Evolutionary conservation across 2,888 invertebrate species (phyloP).

Genomic region (Drosophila limbata): DNA sequence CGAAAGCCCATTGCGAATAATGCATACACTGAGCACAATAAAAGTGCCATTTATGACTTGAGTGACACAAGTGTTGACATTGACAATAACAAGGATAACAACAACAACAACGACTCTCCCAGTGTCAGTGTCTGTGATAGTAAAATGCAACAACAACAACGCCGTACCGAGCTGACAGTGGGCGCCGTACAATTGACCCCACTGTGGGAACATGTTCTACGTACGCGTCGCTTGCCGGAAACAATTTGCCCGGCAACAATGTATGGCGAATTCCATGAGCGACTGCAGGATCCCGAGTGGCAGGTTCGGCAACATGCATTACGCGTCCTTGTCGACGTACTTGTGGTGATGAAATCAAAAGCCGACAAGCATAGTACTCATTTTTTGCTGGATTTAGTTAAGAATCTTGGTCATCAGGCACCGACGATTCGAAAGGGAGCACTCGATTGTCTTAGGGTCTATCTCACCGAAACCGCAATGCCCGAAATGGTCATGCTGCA

Average conservation of each 20-base stretch:
- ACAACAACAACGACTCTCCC: slow-evolving; percentile 41
- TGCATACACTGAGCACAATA: slow-evolving; percentile 42
- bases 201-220: slow-evolving; percentile 92
- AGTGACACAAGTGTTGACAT: slow-evolving; percentile 39
- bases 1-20: slow-evolving; percentile 69
- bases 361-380: slow-evolving; percentile 87
- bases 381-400: slow-evolving; percentile 83
- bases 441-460: slow-evolving; percentile 90
- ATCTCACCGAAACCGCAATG: slow-evolving; percentile 89
- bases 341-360: slow-evolving; percentile 90
- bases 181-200: slow-evolving; percentile 88
- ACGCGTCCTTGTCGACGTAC: slow-evolving; percentile 91
- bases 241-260: slow-evolving; percentile 89
- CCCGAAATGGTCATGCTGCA: slow-evolving; percentile 89
- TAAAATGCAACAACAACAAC: slow-evolving; percentile 62
- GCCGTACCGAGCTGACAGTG: slow-evolving; percentile 51
- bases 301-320: slow-evolving; percentile 93
- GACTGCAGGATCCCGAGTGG: slow-evolving; percentile 92
- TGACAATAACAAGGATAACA: slow-evolving; percentile 53
- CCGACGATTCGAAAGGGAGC: slow-evolving; percentile 93
- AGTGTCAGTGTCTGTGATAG: slow-evolving; percentile 12
- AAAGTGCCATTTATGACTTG: slow-evolving; percentile 37
- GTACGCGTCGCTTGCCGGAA: slow-evolving; percentile 90
- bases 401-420: slow-evolving; percentile 92
- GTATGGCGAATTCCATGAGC: slow-evolving; percentile 90